Base-by-base conservation (phyloP, 92 coral and sea anemone genomes). In the Umimayanthus kanabou region DNA sequence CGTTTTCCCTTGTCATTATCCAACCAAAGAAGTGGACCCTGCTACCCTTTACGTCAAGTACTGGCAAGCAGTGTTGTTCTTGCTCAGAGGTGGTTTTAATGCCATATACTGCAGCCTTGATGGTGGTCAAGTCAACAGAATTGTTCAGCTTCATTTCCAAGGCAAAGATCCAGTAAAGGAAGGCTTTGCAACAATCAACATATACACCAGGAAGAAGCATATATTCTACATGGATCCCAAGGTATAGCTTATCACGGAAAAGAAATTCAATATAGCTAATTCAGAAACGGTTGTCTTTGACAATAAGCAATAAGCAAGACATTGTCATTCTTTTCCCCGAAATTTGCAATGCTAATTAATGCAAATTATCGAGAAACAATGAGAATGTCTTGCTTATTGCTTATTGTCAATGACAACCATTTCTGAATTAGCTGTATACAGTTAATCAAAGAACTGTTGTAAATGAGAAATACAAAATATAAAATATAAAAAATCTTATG, bases 1-100 rank as follows among this genome's bases (percentile, higher is more conserved):
- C 61, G 92, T 16, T 90, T 89, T 76, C 94, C 94, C 10, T 92
- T 86, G 91, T 15, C 95, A 92, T 47, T 92, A 53, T 4, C 93
- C 95, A 29, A 90, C 93, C 6, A 92, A 66, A 78, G 89, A 92
- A 40, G 92, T 81, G 6, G 90, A 89, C 22, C 80, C 85, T 18
- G 81, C 90, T 1, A 23, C 92, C 8, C 45, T 90, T 26, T 92
- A 89, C 57, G 53, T 79, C 25, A 23, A 55, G 20, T 92, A 86
- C 74, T 92, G 92, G 94, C 66, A 89, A 42, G 92, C 94, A 15
- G 94, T 89, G 53, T 77, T 61, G 9, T 80, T 82, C 81, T 70
- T 92, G 4, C 40, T 57, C 3, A 55, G 39, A 66, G 40, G 85
- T 30, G 92, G 91, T 16, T 90, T 92, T 26, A 49, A 61, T 6